Conservation (phyloP, 2,888 invertebrate genomes). For the Molorchus minor region DNA sequence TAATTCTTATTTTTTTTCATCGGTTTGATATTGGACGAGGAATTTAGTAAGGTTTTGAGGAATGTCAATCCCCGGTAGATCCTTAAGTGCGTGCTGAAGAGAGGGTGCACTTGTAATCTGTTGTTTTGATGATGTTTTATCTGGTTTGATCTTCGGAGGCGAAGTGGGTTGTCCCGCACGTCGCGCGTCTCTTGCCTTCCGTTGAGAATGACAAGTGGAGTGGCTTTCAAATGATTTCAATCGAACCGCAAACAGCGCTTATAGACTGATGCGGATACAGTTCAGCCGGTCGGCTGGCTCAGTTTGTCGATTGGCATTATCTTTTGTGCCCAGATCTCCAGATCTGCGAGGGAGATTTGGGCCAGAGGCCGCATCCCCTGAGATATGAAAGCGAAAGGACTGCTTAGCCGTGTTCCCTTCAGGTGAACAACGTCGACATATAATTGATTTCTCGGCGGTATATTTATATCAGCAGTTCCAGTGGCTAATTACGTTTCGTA, state of each 20-base stretch:
- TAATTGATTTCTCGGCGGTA: not conserved
- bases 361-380: conserved; percentile 25
- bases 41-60: conserved; percentile 35
- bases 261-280: conserved; percentile 43
- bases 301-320: conserved; percentile 54
- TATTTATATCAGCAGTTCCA: not conserved
- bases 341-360: conserved; percentile 30
- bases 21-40: too few relatives aligned
- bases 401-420: conserved; percentile 14
- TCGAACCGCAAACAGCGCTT: conserved; percentile 58
- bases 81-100: conserved; percentile 31
- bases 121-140: conserved; percentile 57
- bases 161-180: conserved; percentile 32
- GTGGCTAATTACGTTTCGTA: not conserved
- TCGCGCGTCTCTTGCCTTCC: conserved; percentile 40
- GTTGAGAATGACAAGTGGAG: conserved; percentile 57
- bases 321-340: conserved; percentile 49
- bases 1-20: too few relatives aligned
- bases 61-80: conserved; percentile 39
- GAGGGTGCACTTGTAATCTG: conserved; percentile 54
- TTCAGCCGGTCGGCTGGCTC: conserved; percentile 39
- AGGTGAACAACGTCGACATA: conserved; percentile 18
- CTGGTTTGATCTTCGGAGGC: conserved; percentile 53
- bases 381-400: conserved; percentile 26
- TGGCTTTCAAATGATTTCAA: conserved; percentile 60